Evolutionary conservation across 2,797 vertebrate species (phyloP), one percentile per base, ranked within the genome.

Genomic region (Silurus aristotelis): DNA sequence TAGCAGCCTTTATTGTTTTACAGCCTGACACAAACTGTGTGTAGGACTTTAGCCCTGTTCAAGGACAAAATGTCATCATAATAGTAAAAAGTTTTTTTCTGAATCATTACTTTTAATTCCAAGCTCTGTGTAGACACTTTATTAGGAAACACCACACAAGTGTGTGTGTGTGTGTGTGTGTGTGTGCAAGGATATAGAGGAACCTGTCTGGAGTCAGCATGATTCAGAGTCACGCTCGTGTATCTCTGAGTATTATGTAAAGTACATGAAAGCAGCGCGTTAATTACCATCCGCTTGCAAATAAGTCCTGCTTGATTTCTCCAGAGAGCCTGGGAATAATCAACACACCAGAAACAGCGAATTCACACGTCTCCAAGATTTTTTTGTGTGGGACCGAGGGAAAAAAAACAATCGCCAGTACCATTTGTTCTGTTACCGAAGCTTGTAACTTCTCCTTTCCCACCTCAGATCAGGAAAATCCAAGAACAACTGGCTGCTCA

Each of bases 1-100:
- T 48, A 70, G 19, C 48, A 70, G 66, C 5, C 22, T 71, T 80
- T 85, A 85, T 72, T 72, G 66, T 79, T 80, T 85, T 72, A 85
- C 76, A 72, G 56, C 52, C 38, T 61, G 8, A 84, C 25, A 38
- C 15, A 13, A 25, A 14, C 6, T 75, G 72, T 55, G 76, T 75
- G 82, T 43, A 2, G 15, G 75, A 31, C 73, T 76, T 76, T 76
- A 31, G 17, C 25, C 73, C 25, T 20, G 8, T 27, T 17, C 27
- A 10, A 20, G 27, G 17, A 60, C 17, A 17, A 60, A 60, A 31
- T 58, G 52, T 78, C 17, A 3, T 25, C 0, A 15, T 17, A 15
- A 38, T 1, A 22, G 20, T 20, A 19, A 4, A 77, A 77, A 60
- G 17, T 14, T 19, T 58, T 56, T 73, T 22, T 1, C 10, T 48